Evolutionary conservation across 2,113 vertebrate species (phyloP).

Genomic region (Myocastor coypus): DNA sequence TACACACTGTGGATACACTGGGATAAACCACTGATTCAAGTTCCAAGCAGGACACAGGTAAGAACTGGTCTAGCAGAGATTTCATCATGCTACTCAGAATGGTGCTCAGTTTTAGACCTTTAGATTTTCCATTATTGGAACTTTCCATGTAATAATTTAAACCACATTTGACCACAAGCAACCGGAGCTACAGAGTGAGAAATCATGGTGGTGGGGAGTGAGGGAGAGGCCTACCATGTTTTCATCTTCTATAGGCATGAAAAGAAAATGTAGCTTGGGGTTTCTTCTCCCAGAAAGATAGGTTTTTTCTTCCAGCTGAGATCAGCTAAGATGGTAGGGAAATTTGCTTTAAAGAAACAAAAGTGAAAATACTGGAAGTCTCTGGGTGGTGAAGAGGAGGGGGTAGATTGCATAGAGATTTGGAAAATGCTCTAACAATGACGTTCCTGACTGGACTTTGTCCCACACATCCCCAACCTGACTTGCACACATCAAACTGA

Average conservation of each 20-base stretch:
- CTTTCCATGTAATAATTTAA: neutral
- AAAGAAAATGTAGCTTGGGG: neutral
- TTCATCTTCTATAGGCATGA: neutral
- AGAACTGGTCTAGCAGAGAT: neutral
- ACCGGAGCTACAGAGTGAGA: no score
- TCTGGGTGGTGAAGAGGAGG: neutral
- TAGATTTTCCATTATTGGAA: neutral
- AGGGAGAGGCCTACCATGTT: neutral
- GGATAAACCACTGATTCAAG: neutral
- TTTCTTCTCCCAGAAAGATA: neutral
- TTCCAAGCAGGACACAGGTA: neutral
- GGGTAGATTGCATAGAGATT: accelerated
- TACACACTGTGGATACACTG: neutral
- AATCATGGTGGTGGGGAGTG: neutral
- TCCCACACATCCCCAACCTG: no score
- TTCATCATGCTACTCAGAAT: neutral
- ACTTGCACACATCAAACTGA: neutral
- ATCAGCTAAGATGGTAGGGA: neutral
- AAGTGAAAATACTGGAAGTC: neutral
- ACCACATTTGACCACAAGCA: neutral
- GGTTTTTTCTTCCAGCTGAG: neutral
- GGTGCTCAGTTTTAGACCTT: neutral
- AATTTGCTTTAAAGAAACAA: neutral
- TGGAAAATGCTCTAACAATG: neutral
- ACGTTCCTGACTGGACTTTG: neutral